Conservation (phyloP, 2,797 vertebrate genomes). For the Macrochelys suwanniensis region DNA sequence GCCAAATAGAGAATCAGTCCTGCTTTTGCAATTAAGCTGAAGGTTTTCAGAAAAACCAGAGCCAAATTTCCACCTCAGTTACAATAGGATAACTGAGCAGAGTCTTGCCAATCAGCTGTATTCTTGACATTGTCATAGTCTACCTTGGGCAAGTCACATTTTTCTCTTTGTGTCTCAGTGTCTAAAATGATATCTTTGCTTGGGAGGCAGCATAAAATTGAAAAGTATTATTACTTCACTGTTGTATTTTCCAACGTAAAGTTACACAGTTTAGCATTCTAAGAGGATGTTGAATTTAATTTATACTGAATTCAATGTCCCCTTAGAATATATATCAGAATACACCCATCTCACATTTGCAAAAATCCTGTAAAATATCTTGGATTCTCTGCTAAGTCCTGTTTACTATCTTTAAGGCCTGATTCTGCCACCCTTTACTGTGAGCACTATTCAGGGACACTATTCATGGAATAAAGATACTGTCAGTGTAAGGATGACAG, state of each 20-base stretch:
- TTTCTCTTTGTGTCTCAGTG: not conserved
- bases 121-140: slow-evolving; percentile 19
- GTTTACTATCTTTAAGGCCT: not conserved
- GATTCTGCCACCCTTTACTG: not conserved
- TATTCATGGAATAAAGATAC: not conserved
- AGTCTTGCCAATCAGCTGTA: not conserved
- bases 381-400: not conserved
- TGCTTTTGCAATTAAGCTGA: not conserved
- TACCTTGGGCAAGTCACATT: slow-evolving; percentile 6
- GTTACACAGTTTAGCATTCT: not conserved
- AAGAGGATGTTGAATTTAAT: not conserved
- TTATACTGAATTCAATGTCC: not conserved
- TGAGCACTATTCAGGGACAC: not conserved
- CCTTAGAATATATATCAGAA: not conserved
- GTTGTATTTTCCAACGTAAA: not conserved
- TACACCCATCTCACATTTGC: not conserved
- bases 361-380: not conserved
- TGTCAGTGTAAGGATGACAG: not conserved
- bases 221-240: not conserved
- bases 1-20: not conserved
- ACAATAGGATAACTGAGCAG: not conserved
- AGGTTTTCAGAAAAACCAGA: not conserved
- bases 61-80: slow-evolving; percentile 5
- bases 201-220: not conserved
- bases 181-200: not conserved